Conservation (phyloP, 1,140 invertebrate species). For the Cydia splendana region DNA sequence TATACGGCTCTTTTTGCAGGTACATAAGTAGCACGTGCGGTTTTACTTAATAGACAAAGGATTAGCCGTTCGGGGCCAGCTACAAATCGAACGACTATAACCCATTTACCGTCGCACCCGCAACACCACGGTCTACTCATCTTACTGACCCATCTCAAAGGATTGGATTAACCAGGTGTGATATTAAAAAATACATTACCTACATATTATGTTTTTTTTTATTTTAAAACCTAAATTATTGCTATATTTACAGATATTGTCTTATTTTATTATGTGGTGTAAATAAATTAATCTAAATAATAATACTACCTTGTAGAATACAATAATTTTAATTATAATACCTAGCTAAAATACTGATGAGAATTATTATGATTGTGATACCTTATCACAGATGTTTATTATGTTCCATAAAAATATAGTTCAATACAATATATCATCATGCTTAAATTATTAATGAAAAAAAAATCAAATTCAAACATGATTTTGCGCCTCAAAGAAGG, state of each 20-base stretch:
- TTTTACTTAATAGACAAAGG: too few species aligned
- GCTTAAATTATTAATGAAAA: too few species aligned
- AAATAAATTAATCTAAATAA: background rate
- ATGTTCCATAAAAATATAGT: background rate
- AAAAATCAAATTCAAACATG: too few species aligned
- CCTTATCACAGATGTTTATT: background rate
- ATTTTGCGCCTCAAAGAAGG: too few species aligned
- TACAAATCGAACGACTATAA: too few species aligned
- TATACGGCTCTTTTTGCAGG: too few species aligned
- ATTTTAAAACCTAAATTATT: background rate
- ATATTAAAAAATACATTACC: background rate
- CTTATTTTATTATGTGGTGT: background rate
- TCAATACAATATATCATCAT: background rate
- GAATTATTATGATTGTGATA: background rate
- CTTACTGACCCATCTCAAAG: too few species aligned
- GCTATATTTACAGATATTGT: conserved; percentile 2
- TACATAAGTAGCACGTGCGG: too few species aligned
- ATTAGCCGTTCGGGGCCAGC: too few species aligned
- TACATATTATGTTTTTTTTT: background rate
- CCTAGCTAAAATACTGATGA: conserved; percentile 1
- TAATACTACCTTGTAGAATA: background rate
- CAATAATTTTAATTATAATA: background rate
- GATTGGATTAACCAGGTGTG: too few species aligned
- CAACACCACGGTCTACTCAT: too few species aligned
- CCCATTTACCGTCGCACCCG: too few species aligned